Evolutionary conservation across 2,113 vertebrate species (phyloP).

Genomic region (Isurus oxyrinchus): DNA sequence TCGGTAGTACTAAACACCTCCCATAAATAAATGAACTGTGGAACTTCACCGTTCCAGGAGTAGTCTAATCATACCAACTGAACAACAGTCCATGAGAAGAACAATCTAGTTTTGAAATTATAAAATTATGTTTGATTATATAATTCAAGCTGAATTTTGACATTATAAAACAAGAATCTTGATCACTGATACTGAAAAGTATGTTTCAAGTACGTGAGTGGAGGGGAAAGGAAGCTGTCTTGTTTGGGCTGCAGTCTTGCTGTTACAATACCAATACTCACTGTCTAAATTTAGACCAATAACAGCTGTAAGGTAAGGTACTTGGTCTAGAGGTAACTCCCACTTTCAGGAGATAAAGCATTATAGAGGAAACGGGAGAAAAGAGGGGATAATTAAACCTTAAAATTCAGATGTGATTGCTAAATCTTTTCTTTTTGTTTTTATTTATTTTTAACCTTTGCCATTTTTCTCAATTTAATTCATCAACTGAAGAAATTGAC

Average conservation of each 20-base stretch:
- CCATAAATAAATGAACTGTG: not conserved
- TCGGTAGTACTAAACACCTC: not conserved
- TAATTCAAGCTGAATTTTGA: not conserved
- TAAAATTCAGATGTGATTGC: not conserved
- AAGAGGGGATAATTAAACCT: not conserved
- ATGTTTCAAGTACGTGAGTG: not conserved
- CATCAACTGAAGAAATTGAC: not conserved
- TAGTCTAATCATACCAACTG: not conserved
- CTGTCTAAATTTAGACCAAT: not conserved
- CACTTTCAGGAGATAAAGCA: not conserved
- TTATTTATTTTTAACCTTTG: not conserved
- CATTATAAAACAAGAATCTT: not conserved
- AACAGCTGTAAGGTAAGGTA: not conserved
- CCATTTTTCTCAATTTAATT: not conserved
- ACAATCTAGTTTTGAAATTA: not conserved
- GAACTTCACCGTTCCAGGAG: not conserved
- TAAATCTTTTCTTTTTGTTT: not conserved
- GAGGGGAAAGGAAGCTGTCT: not conserved
- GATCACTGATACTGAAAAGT: not conserved
- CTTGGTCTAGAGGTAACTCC: not conserved
- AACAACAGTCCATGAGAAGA: not conserved
- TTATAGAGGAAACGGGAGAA: not conserved
- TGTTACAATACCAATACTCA: not conserved
- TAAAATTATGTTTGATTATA: not conserved
- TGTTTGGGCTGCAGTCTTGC: not conserved